Percentiles rank a stretch among this genome's conserved stretches.
phyloP scores from a whole-genome alignment of 2,797 vertebrate species.

The Ibycter americanus region DNA sequence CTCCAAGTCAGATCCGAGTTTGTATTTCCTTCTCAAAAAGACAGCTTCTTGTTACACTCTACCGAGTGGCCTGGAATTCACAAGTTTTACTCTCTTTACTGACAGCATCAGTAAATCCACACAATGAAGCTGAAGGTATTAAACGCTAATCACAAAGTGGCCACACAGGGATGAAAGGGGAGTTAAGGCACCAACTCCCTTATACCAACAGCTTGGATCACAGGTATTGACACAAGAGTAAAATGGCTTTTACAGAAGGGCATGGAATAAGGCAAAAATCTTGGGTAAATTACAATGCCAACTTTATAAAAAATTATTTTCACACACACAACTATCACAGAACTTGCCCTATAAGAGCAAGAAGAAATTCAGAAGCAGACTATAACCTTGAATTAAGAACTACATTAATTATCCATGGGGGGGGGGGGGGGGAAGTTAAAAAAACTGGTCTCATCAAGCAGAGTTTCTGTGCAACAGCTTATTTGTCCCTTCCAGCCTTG shows the following conservation, averaged over 20 bases:
- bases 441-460: background rate
- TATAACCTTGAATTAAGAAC: background rate
- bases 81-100: background rate
- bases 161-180: background rate
- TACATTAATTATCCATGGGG: background rate
- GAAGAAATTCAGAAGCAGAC: background rate
- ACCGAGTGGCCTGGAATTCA: rapidly evolving
- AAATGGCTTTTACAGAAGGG: background rate
- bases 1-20: background rate
- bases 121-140: background rate
- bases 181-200: background rate
- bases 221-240: background rate
- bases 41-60: background rate
- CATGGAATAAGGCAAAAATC: background rate
- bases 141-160: background rate
- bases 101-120: background rate
- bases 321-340: background rate
- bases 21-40: background rate
- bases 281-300: background rate
- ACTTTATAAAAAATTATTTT: background rate
- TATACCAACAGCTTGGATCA: background rate
- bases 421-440: background rate
- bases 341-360: background rate
- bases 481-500: constrained; percentile 8
- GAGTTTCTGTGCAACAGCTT: background rate